Evolutionary conservation across 1,140 invertebrate genomes (phyloP), one percentile per base, ranked within the genome.

Genomic region (Euwallacea similis): DNA sequence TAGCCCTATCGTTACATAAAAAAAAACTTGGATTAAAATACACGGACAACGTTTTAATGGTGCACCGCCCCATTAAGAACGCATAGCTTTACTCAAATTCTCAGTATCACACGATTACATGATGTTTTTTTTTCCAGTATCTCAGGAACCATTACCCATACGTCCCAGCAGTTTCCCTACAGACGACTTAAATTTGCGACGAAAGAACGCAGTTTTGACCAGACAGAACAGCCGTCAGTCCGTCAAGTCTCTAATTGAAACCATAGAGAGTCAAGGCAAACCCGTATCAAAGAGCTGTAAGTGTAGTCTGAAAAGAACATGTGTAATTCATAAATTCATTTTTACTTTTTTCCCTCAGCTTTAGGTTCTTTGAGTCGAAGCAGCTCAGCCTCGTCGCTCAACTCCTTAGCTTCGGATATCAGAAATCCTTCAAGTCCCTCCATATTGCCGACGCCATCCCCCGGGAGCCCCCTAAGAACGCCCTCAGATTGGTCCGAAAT

Each of bases 181-280:
- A 15, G 79, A 79, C 33, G 88, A 89, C 74, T 83, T 88, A 74
- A 82, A 86, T 3, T 81, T 85, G 10, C 78, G 88, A 69, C 82
- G 88, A 61, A 84, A 80, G 58, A 89, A 89, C 78, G 82, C 85
- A 13, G 85, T 83, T 42, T 82, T 89, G 47, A 85, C 83, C 56
- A 85, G 90, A 0, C 90, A 92, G 80, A 91, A 93, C 76, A 92
- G 90, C 33, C 87, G 92, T 44, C 84, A 94, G 6, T 94, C 93
- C 0, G 94, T 97, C 0, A 95, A 95, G 80, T 93, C 90, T 56
- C 83, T 97, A 6, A 95, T 97, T 66, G 92, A 95, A 76, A 93
- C 91, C 73, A 95, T 97, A 55, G 94, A 97, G 81, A 93, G 89
- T 88, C 8, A 73, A 63, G 90, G 90, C n/a, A 93, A 93, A 81